Percentiles rank a stretch among this genome's conserved stretches.
Conservation (phyloP, 2,797 vertebrate species). For the Siniperca scherzeri region DNA sequence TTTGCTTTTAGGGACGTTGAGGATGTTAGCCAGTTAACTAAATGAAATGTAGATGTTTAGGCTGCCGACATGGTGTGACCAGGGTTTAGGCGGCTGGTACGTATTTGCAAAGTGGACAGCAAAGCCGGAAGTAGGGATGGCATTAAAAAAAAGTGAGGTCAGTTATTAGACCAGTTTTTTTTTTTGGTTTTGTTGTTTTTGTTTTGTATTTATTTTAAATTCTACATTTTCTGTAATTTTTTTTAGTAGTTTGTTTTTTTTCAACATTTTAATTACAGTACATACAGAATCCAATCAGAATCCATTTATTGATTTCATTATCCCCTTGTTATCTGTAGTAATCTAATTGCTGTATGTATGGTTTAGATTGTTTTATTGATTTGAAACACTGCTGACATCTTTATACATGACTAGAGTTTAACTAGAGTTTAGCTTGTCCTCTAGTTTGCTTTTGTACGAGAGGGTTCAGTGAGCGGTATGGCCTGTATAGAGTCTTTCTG, state of each 20-base stretch:
- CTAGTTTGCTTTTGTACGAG: conserved; percentile 42
- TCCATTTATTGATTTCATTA: background rate
- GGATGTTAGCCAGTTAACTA: conserved; percentile 56
- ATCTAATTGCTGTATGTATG: background rate
- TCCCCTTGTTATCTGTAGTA: background rate
- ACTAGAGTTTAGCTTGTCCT: background rate
- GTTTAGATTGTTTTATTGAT: background rate
- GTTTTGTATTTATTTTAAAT: background rate
- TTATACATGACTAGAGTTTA: background rate
- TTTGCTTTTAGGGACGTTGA: conserved; percentile 64
- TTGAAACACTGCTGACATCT: conserved; percentile 1
- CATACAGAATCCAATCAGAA: background rate
- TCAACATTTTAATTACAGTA: background rate
- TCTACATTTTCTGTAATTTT: background rate
- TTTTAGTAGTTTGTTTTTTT: background rate
- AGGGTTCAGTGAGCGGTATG: conserved; percentile 21
- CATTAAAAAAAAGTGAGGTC: background rate
- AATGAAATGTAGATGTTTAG: conserved; percentile 66
- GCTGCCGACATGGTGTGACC: conserved; percentile 3
- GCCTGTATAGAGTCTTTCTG: conserved; percentile 33
- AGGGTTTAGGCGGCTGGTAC: background rate
- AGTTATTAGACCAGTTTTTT: background rate
- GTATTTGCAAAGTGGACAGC: conserved; percentile 1
- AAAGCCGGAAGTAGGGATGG: background rate
- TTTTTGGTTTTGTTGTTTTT: background rate